A percentile compares a stretch with the other conserved stretches of the same genome.
phyloP scores from a whole-genome alignment of 1,140 invertebrate genomes.

The Palaemon carinicauda region DNA sequence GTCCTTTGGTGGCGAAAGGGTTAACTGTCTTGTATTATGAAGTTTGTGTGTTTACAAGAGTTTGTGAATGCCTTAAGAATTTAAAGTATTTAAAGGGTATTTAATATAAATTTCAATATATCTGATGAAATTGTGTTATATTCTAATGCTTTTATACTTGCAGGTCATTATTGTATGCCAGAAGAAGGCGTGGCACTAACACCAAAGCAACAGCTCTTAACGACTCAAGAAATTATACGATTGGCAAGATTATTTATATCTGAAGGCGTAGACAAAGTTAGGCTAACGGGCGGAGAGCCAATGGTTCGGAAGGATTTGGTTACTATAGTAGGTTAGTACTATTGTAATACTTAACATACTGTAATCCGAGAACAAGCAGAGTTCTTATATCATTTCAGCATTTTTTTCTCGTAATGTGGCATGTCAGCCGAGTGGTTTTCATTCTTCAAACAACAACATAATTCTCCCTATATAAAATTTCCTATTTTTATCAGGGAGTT shows the following conservation, averaged over 20 bases:
- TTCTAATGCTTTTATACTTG: background rate
- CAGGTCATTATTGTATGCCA: constrained; percentile 96
- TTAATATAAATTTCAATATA: background rate
- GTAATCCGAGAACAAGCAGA: background rate
- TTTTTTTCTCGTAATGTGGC: too few species aligned
- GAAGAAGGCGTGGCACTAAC: constrained; percentile 89
- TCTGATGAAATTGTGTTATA: background rate
- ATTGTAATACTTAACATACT: constrained; percentile 6
- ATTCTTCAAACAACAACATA: too few species aligned
- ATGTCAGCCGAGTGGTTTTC: too few species aligned
- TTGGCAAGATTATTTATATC: constrained; percentile 85
- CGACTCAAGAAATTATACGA: constrained; percentile 82
- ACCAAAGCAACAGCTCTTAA: constrained; percentile 77
- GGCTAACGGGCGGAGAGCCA: constrained; percentile 97
- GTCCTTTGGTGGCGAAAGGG: too few species aligned
- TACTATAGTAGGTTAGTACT: constrained; percentile 77
- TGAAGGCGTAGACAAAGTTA: constrained; percentile 90
- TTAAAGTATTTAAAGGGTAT: too few species aligned
- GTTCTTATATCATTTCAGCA: background rate
- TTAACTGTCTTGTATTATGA: too few species aligned
- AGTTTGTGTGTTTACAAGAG: too few species aligned
- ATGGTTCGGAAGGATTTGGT: constrained; percentile 87
- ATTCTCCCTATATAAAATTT: too few species aligned
- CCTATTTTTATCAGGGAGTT: too few species aligned
- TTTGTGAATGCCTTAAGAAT: too few species aligned